Evolutionary conservation across 2,888 invertebrate genomes (phyloP).

Genomic region (Sinelater perroti): DNA sequence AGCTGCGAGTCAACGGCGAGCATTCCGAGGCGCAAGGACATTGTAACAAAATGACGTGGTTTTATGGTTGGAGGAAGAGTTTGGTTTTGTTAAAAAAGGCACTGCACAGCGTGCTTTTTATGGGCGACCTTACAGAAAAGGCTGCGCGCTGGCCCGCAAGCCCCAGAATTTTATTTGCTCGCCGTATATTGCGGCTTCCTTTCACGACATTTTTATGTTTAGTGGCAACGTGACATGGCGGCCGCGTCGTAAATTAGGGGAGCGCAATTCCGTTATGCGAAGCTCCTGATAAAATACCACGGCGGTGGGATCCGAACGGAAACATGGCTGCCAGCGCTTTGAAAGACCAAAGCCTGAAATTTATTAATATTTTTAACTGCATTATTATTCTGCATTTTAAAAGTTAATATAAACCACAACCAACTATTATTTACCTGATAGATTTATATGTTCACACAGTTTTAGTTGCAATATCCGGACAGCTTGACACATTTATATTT

Average conservation of each 20-base stretch:
- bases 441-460: too few species aligned
- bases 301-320: neutral
- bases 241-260: conserved; percentile 42
- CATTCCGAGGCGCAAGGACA: conserved; percentile 10
- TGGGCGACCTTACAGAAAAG: conserved; percentile 28
- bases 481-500: too few species aligned
- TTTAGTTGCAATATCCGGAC: too few species aligned
- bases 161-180: conserved; percentile 38
- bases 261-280: conserved; percentile 36
- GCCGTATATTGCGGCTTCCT: conserved; percentile 37
- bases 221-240: conserved; percentile 44
- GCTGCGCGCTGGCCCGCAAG: conserved; percentile 28
- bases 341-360: too few species aligned
- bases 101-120: conserved; percentile 35
- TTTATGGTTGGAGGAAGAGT: conserved; percentile 30
- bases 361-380: too few species aligned
- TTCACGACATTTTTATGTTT: conserved; percentile 46
- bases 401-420: too few species aligned
- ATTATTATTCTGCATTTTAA: too few species aligned
- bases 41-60: conserved; percentile 30
- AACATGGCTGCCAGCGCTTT: too few species aligned
- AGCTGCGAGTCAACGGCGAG: too few species aligned
- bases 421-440: too few species aligned
- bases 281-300: conserved; percentile 12
- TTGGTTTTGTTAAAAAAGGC: conserved; percentile 30